A percentile compares a stretch with the other conserved stretches of the same genome.
These are phyloP conservation scores for Himalopsyche tibetana DNA, from an alignment of 2,888 invertebrate genomes.

Conservation along the genomic window DNA sequence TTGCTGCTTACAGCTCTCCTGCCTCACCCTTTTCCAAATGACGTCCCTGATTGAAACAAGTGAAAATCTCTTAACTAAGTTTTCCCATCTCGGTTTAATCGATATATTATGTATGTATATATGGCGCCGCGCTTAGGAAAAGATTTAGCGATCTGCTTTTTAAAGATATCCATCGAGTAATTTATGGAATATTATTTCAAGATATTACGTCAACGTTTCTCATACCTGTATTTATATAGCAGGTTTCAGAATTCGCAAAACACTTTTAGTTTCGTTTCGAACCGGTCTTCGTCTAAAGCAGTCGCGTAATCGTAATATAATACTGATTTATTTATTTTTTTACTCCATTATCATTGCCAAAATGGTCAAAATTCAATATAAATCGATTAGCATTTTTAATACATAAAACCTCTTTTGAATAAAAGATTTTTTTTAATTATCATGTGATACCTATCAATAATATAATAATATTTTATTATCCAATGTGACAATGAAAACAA, in stretches of 20 bases:
- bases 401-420: neutral
- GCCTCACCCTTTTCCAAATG: too few species aligned
- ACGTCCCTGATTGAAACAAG: too few species aligned
- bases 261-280: conserved; percentile 54
- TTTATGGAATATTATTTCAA: conserved; percentile 1
- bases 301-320: conserved; percentile 14
- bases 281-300: conserved; percentile 48
- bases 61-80: too few species aligned
- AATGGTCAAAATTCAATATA: conserved; percentile 11
- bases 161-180: conserved; percentile 9
- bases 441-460: too few species aligned
- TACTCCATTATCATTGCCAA: conserved; percentile 42
- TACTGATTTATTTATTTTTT: conserved; percentile 6
- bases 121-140: too few species aligned
- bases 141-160: neutral
- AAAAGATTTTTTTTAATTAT: neutral
- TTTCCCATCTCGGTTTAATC: too few species aligned
- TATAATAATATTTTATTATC: too few species aligned
- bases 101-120: too few species aligned
- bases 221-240: neutral
- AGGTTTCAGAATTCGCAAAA: conserved; percentile 31
- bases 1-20: too few species aligned
- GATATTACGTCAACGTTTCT: conserved; percentile 22
- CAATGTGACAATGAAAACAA: too few species aligned
- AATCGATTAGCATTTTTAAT: neutral